A percentile compares a stretch with the other conserved stretches of the same genome.
Evolutionary conservation across 1,140 invertebrate species (phyloP).

Genomic region (Solenopsis invicta): DNA sequence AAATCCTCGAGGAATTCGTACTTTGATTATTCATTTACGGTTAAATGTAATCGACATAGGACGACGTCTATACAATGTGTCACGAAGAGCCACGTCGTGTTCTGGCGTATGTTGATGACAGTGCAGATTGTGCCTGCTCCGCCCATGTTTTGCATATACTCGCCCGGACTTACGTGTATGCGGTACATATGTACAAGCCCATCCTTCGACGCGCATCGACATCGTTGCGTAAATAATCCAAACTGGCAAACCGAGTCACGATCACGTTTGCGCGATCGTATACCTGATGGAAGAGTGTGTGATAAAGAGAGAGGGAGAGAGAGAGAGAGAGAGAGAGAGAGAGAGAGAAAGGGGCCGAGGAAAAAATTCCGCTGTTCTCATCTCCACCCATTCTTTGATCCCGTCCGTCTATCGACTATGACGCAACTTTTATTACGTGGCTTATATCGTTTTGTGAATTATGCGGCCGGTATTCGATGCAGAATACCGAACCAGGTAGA

Average conservation of each 20-base stretch:
- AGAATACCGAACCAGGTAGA: conserved; percentile 51
- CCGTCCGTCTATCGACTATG: conserved; percentile 43
- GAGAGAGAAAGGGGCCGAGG: neutral
- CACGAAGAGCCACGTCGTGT: conserved; percentile 72
- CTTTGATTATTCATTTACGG: conserved; percentile 44
- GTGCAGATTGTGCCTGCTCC: conserved; percentile 81
- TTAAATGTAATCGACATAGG: conserved; percentile 44
- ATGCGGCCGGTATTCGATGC: conserved; percentile 57
- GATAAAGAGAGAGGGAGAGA: neutral
- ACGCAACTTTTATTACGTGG: conserved; percentile 60
- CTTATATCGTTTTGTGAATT: conserved; percentile 62
- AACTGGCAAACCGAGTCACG: conserved; percentile 45
- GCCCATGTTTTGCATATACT: conserved; percentile 81
- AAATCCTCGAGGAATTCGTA: neutral
- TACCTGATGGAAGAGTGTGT: neutral
- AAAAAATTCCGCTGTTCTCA: conserved; percentile 48
- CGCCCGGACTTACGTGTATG: conserved; percentile 71
- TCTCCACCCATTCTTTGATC: conserved; percentile 56
- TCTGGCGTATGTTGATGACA: conserved; percentile 82
- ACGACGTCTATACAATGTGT: conserved; percentile 74
- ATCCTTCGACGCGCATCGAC: conserved; percentile 63
- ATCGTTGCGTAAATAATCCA: conserved; percentile 74
- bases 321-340: neutral
- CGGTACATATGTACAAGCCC: conserved; percentile 62
- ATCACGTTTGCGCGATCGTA: conserved; percentile 33